Percentiles rank a stretch among this genome's conserved stretches.
Evolutionary conservation across 2,888 invertebrate species (phyloP).

Genomic region (Horisme vitalbata): DNA sequence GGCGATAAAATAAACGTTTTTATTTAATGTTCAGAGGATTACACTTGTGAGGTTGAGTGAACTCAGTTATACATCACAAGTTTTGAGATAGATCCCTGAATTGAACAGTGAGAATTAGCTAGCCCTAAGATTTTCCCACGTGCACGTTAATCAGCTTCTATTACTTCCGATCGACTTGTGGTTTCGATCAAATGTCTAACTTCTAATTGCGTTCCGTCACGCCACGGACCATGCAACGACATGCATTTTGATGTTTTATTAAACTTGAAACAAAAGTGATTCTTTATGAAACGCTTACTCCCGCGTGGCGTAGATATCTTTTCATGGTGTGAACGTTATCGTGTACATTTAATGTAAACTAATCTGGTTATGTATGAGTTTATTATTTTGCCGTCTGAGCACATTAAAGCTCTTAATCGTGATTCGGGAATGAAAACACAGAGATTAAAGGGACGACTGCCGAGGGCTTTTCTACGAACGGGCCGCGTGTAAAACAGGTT

Average conservation of each 20-base stretch:
- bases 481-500: slow-evolving; percentile 66
- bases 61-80: too few species aligned
- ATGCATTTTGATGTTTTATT: slow-evolving; percentile 49
- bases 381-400: slow-evolving; percentile 45
- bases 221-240: slow-evolving; percentile 45
- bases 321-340: slow-evolving; percentile 55
- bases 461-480: slow-evolving; percentile 59
- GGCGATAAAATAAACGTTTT: slow-evolving; percentile 26
- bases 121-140: slow-evolving; percentile 56
- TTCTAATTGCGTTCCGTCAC: slow-evolving; percentile 57
- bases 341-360: slow-evolving; percentile 42
- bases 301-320: too few species aligned
- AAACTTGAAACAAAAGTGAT: slow-evolving; percentile 47
- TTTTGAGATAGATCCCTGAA: too few species aligned
- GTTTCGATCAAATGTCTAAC: slow-evolving; percentile 50
- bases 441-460: slow-evolving; percentile 58
- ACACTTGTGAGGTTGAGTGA: too few species aligned
- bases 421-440: slow-evolving; percentile 49
- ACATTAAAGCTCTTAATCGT: slow-evolving; percentile 40
- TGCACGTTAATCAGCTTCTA: slow-evolving; percentile 47
- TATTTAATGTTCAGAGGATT: too few species aligned
- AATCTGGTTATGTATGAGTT: slow-evolving; percentile 42
- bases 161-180: slow-evolving; percentile 54
- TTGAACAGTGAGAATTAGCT: slow-evolving; percentile 36
- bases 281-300: slow-evolving; percentile 51